Evolutionary conservation across 1,140 invertebrate species (phyloP).

Genomic region (Trissolcus basalis): DNA sequence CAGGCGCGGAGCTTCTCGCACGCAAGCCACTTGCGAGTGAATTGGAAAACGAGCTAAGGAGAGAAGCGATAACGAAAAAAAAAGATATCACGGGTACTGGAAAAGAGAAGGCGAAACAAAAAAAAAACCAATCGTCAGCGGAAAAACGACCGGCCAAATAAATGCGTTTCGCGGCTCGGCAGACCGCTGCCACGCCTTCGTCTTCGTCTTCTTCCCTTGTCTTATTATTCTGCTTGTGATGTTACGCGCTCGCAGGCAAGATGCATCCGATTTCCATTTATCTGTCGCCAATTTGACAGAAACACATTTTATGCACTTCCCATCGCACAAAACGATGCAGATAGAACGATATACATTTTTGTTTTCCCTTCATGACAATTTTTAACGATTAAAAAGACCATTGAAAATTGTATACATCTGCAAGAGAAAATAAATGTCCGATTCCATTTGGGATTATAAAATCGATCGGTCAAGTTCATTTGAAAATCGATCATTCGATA

Average conservation of each 20-base stretch:
- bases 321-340: too few relatives aligned
- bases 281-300: slow-evolving; percentile 18
- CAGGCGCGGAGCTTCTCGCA: slow-evolving; percentile 21
- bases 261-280: slow-evolving; percentile 5
- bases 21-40: slow-evolving; percentile 27
- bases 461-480: too few relatives aligned
- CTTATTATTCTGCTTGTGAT: slow-evolving; percentile 19
- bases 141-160: slow-evolving; percentile 58
- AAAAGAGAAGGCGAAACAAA: slow-evolving; percentile 46
- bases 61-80: too few relatives aligned
- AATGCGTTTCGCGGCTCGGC: slow-evolving; percentile 55
- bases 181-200: slow-evolving; percentile 56
- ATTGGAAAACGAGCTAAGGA: slow-evolving; percentile 60
- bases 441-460: slow-evolving; percentile 7
- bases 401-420: background rate
- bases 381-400: background rate
- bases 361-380: background rate
- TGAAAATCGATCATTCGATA: too few relatives aligned
- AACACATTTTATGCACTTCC: too few relatives aligned
- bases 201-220: slow-evolving; percentile 27
- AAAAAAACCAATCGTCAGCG: too few relatives aligned
- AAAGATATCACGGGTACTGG: slow-evolving; percentile 13
- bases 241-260: slow-evolving; percentile 12
- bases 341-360: background rate
- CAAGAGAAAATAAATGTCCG: background rate